Conservation (phyloP, 2,888 invertebrate genomes). For the Bibio marci region DNA sequence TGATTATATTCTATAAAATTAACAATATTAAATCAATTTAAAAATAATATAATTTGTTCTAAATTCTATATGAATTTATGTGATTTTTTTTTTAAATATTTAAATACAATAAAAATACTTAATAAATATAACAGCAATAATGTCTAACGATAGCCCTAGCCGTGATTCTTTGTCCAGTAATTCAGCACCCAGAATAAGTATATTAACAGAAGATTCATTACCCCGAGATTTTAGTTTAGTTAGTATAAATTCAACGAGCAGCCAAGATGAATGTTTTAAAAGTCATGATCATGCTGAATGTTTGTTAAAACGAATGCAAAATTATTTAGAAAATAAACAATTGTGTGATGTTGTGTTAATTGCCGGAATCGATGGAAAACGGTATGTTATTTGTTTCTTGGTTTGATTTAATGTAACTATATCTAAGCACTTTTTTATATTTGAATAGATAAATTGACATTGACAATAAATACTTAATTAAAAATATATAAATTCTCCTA, state of each 20-base stretch:
- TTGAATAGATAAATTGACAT: too few relatives aligned
- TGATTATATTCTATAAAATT: too few relatives aligned
- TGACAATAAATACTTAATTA: too few relatives aligned
- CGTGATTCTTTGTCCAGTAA: conserved; percentile 22
- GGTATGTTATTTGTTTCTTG: conserved; percentile 28
- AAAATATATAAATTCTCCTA: too few relatives aligned
- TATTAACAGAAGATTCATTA: conserved; percentile 34
- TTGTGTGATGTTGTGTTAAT: conserved; percentile 77
- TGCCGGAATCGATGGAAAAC: conserved; percentile 49
- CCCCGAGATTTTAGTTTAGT: conserved; percentile 49
- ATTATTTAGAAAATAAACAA: conserved; percentile 63
- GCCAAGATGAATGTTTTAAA: conserved; percentile 61
- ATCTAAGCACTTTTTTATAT: too few relatives aligned
- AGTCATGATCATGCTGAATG: conserved; percentile 65
- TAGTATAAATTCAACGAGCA: conserved; percentile 48
- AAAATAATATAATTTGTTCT: too few relatives aligned
- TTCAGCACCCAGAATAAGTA: conserved; percentile 23
- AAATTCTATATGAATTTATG: too few relatives aligned
- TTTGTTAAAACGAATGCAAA: conserved; percentile 65
- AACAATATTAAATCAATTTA: too few relatives aligned
- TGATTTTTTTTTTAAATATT: too few relatives aligned
- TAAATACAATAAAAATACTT: too few relatives aligned
- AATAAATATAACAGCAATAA: too few relatives aligned
- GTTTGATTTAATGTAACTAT: too few relatives aligned
- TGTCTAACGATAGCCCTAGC: conserved; percentile 29